Conservation (phyloP, 2,113 vertebrate genomes). For the Tychaedon coryphoeus region DNA sequence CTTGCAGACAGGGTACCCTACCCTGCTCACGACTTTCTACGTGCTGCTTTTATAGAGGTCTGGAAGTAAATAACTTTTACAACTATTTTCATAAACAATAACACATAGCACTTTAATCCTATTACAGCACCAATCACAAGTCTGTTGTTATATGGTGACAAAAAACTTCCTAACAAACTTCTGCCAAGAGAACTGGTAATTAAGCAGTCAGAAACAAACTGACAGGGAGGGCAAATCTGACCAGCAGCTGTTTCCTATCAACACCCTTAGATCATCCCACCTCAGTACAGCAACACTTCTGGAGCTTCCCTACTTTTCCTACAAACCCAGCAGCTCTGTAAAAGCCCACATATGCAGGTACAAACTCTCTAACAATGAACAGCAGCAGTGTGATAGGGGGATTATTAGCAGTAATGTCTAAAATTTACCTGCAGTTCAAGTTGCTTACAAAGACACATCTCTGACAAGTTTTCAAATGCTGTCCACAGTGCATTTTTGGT, state of each 20-base stretch:
- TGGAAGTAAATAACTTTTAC: neutral
- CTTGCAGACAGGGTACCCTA: neutral
- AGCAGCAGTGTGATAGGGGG: neutral
- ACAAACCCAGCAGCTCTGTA: neutral
- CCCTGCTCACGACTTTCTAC: neutral
- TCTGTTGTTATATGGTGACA: slow-evolving; percentile 7
- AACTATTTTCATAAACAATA: neutral
- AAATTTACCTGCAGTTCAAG: slow-evolving; percentile 40
- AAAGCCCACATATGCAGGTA: neutral
- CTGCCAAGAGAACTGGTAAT: slow-evolving; percentile 47
- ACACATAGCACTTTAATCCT: neutral
- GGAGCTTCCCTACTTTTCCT: neutral
- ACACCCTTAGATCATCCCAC: neutral
- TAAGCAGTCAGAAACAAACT: slow-evolving; percentile 64
- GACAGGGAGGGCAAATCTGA: slow-evolving; percentile 40
- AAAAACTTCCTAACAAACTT: slow-evolving; percentile 45
- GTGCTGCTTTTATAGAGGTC: neutral
- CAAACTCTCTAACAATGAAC: neutral
- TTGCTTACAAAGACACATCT: slow-evolving; percentile 2
- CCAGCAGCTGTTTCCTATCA: slow-evolving; percentile 65
- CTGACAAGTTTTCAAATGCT: neutral
- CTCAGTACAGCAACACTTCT: neutral
- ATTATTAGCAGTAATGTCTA: neutral
- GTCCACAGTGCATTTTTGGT: slow-evolving; percentile 14
- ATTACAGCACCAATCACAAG: neutral